phyloP scores from a whole-genome alignment of 1,140 invertebrate genomes.

The Stratiolaelaps scimitus region DNA sequence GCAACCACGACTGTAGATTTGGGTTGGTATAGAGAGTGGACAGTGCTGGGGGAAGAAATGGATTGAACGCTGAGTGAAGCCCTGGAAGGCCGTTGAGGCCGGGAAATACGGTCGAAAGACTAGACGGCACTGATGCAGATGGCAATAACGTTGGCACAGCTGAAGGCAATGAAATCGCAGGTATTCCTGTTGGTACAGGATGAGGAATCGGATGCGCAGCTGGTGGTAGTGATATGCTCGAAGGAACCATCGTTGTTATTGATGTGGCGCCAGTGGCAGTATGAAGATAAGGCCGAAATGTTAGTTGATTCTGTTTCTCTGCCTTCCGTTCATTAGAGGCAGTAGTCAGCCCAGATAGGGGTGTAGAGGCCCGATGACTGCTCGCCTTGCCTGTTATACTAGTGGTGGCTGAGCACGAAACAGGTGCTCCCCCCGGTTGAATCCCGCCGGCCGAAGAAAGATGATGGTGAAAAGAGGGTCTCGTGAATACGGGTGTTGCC shows the following conservation, averaged over 20 bases:
- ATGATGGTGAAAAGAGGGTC: not conserved
- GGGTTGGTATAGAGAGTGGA: slow-evolving; percentile 1
- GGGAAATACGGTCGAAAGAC: too few species aligned
- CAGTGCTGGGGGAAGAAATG: slow-evolving; percentile 9
- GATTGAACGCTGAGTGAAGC: slow-evolving; percentile 2
- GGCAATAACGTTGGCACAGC: too few species aligned
- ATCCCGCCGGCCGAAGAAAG: too few species aligned
- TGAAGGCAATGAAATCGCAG: too few species aligned
- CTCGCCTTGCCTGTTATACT: not conserved
- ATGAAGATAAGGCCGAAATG: slow-evolving; percentile 9
- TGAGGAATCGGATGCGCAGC: not conserved
- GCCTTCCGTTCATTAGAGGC: not conserved
- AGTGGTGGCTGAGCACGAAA: too few species aligned
- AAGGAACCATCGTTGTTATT: not conserved
- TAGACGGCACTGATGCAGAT: too few species aligned
- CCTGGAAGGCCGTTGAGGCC: too few species aligned
- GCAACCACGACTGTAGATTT: slow-evolving; percentile 8
- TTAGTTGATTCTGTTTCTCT: not conserved
- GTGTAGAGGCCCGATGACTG: not conserved
- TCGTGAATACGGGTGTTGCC: slow-evolving; percentile 1
- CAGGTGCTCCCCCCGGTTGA: too few species aligned
- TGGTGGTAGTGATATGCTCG: not conserved
- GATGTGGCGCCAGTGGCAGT: not conserved
- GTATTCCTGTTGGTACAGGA: not conserved
- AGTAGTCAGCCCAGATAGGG: too few species aligned